Evolutionary conservation across 2,113 vertebrate genomes (phyloP).

Genomic region (Halcyon malimbica): DNA sequence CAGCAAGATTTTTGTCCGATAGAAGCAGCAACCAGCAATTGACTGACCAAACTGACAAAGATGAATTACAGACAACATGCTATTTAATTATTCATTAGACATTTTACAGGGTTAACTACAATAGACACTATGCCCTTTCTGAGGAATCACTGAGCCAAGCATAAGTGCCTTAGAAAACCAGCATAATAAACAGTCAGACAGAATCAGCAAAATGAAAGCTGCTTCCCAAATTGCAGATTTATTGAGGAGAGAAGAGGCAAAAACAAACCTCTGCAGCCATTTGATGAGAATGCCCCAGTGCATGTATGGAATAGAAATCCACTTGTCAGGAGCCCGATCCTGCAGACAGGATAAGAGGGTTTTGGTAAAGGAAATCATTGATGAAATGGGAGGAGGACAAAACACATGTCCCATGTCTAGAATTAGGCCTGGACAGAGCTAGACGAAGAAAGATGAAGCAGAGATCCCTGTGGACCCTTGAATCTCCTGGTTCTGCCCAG

Average conservation of each 20-base stretch:
- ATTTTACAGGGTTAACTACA: constrained; percentile 45
- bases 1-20: constrained; percentile 48
- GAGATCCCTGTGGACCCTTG: background rate
- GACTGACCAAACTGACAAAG: constrained; percentile 52
- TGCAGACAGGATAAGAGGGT: background rate
- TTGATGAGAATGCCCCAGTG: background rate
- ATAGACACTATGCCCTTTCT: constrained; percentile 4
- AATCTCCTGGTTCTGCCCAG: background rate
- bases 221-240: background rate
- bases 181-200: background rate
- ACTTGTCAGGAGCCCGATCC: background rate
- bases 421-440: background rate
- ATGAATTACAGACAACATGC: constrained; percentile 12
- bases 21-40: constrained; percentile 39
- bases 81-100: constrained; percentile 65
- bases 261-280: background rate
- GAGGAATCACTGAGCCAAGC: constrained; percentile 8
- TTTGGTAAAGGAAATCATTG: background rate
- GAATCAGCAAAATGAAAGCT: constrained; percentile 21
- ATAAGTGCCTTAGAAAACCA: constrained; percentile 40
- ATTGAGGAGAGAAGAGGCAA: background rate
- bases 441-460: background rate
- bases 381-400: background rate
- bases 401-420: background rate
- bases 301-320: background rate